Evolutionary conservation across 2,888 invertebrate genomes (phyloP), one percentile per base, ranked within the genome.

Genomic region (Congeria kusceri): DNA sequence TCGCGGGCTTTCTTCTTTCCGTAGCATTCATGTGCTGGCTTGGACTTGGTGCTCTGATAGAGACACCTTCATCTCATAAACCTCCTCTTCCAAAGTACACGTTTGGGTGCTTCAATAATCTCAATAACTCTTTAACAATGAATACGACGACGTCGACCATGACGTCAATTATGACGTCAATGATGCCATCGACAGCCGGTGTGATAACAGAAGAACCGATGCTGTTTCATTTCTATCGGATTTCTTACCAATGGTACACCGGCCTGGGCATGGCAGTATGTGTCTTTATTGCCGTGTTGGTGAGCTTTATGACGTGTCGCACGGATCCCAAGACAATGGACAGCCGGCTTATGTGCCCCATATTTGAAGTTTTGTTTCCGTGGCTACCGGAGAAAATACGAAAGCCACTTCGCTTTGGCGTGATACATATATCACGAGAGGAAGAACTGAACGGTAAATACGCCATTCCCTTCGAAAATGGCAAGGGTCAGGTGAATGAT

Each of bases 241-340:
- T 87, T 47, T 87, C 87, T 11, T 87, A 87, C 29, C 63, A 83
- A 53, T 86, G 86, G 79, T 87, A 87, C 77, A 87, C 86, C 3
- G 77, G 81, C 25, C 72, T 80, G 0, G 87, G 84, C 0, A 82
- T 84, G 79, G 58, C 79, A 18, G 39, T 83, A 9, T 74, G 79
- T 23, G 74, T 86, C 9, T 62, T 80, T 28, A 61, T 84, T n/a
- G 79, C 83, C 1, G 69, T 86, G 27, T 28, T 83, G 23, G 82
- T 85, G 32, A 87, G 87, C 62, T 70, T 83, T 23, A 44, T 85
- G 7, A 84, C 87, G 15, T 84, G 87, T 0, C 65, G 68, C 47
- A 83, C 77, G 1, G 71, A 74, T 29, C 73, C 83, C 0, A 53
- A 64, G 1, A 44, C 70, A 1, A 58, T 83, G 11, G 74, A 83